Evolutionary conservation across 2,888 invertebrate genomes (phyloP), one percentile per base, ranked within the genome.

Genomic region (Parapristionchus giblindavisi): DNA sequence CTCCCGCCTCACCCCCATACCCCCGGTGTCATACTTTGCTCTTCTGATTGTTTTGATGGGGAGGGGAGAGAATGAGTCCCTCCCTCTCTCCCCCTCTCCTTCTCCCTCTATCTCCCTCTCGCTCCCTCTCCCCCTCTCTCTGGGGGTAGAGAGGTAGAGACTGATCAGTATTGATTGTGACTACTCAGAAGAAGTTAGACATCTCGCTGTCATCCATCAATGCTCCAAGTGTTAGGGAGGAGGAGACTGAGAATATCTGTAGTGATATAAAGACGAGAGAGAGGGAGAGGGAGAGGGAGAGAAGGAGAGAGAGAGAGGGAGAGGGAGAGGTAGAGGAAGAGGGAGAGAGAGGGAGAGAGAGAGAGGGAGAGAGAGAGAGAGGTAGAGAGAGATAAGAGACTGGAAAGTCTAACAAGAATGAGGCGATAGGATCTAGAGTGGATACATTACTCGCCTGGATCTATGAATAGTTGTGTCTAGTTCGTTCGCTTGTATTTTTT

Each of bases 361-460:
- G 61, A 61, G 32, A 61, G 61, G 34, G 61, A 61, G 61, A 61
- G 61, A 61, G 63, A 54, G 63, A 66, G 65, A 38, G 56, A 56
- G 56, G 32, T 24, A 58, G 54, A 68, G 34, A 56, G 60, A 58
- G 43, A 54, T 17, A 32, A 38, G n/a, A 40, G 48, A 56, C 52
- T 27, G 56, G 74, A 68, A 72, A 61, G 65, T 73, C 61, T 56
- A 63, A 76, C 74, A 77, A 75, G 56, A 11, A 8, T 14, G 8
- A 14, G 56, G 6, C 11, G 56, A 56, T 27, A n/a, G 29, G 29
- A 24, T 11, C 11, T 8, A 56, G n/a, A 56, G n/a, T n/a, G n/a
- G 56, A 11, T 17, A 56, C 11, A n/a, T 27, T 11, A 6, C 11
- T n/a, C n/a, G 6, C n/a, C 8, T 8, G n/a, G 24, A 24, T 43